phyloP scores from a whole-genome alignment of 2,888 invertebrate species.

The Apamea epomidion region DNA sequence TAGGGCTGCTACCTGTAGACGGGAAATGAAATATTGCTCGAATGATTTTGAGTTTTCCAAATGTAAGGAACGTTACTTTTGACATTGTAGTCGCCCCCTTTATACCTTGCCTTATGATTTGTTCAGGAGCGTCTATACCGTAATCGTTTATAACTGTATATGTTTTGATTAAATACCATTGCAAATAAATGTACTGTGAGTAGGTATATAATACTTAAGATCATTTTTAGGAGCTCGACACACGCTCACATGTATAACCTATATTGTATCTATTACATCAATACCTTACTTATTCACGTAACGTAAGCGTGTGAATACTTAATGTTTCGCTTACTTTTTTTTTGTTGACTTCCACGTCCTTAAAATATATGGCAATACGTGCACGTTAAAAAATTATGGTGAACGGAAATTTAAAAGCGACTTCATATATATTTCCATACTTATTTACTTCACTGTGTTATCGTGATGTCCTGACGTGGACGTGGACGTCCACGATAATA shows the following conservation, averaged over 20 bases:
- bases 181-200: not conserved
- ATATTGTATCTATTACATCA: no score
- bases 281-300: not conserved
- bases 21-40: slow-evolving; percentile 30
- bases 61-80: slow-evolving; percentile 8
- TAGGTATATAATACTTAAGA: not conserved
- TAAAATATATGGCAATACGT: not conserved
- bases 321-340: not conserved
- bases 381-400: not conserved
- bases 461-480: not conserved
- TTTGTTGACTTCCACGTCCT: no score
- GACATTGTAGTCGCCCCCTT: not conserved
- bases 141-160: not conserved
- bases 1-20: slow-evolving; percentile 71
- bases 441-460: not conserved
- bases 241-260: no score
- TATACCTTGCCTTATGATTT: no score
- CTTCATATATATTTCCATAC: no score
- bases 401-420: no score
- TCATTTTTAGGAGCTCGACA: not conserved
- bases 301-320: not conserved
- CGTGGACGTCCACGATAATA: not conserved
- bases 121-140: not conserved
- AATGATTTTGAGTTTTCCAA: slow-evolving; percentile 32
- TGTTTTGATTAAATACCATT: not conserved